Evolutionary conservation across 1,140 invertebrate species (phyloP), one percentile per base, ranked within the genome.

Genomic region (Solen grandis): DNA sequence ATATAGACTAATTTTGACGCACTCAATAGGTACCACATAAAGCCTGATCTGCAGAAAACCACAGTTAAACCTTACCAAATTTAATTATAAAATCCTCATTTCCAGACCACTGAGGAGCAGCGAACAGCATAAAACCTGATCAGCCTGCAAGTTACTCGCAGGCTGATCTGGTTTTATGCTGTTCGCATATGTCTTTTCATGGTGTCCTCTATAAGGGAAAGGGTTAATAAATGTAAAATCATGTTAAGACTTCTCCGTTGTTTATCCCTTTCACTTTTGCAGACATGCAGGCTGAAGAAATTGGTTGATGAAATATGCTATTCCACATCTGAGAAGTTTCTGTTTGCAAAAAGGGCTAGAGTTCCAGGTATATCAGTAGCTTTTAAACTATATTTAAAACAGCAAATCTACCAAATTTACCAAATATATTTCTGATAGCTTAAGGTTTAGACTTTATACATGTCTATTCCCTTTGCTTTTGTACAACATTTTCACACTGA

Each of bases 261-360:
- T 19, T 19, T 19, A 22, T 8, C 27, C 8, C 27, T 8, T 59
- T 59, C 27, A 25, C 22, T 59, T 60, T n/a, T 16, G 33, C 87
- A 98, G 98, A 99, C 91, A 99, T 97, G 5, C 96, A 97, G 13
- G 96, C 98, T 95, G 98, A 99, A 94, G 98, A 85, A 99, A 99
- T 92, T 98, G 97, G 0, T 88, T 99, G 25, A 99, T 99, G 98
- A 97, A 97, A 22, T 96, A 98, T 91, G 98, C 97, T 80, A 99
- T 99, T 92, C 98, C 98, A 0, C 95, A 96, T 89, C 94, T 99
- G 65, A 99, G 99, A 89, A 97, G 98, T 87, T 99, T 98, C 91
- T 99, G 98, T 36, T 81, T 77, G 50, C n/a, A 77, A 38, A 77
- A 54, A 62, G 85, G 82, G 2, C 80, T 82, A 29, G 82, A 86